These are phyloP conservation scores for Apamea epomidion DNA, from an alignment of 2,888 invertebrate species.

Conservation along the genomic window DNA sequence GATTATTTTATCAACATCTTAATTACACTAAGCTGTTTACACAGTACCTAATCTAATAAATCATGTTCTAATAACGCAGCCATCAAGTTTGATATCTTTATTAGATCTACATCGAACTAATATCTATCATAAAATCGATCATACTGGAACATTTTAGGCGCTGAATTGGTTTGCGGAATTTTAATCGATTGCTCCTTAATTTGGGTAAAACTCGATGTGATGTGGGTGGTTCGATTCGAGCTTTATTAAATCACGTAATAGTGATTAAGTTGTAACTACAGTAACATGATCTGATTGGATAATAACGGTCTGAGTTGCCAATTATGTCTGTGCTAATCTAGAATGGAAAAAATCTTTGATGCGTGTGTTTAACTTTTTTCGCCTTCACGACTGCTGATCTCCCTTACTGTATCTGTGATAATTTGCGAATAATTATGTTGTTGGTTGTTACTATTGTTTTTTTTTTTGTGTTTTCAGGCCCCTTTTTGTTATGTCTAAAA, in stretches of 20 bases:
- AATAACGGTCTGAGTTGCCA: conserved; percentile 46
- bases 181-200: conserved; percentile 64
- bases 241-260: conserved; percentile 61
- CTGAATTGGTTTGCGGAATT: conserved; percentile 65
- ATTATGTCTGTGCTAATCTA: conserved; percentile 45
- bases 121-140: conserved; percentile 65
- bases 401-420: not conserved
- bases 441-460: not conserved
- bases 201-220: conserved; percentile 41
- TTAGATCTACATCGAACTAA: conserved; percentile 81
- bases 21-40: conserved; percentile 73
- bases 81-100: conserved; percentile 83
- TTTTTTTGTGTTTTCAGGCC: not conserved
- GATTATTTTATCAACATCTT: conserved; percentile 61
- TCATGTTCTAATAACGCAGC: conserved; percentile 80
- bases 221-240: conserved; percentile 51
- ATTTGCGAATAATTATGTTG: not conserved
- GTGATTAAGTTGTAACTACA: conserved; percentile 56
- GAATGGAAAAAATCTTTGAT: conserved; percentile 14
- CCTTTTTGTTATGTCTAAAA: conserved; percentile 2
- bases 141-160: conserved; percentile 66
- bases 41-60: conserved; percentile 76
- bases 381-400: not conserved
- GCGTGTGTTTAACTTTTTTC: not conserved
- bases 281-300: conserved; percentile 61